Conservation (phyloP, 2,113 vertebrate genomes). For the Emydura subglobosa region DNA sequence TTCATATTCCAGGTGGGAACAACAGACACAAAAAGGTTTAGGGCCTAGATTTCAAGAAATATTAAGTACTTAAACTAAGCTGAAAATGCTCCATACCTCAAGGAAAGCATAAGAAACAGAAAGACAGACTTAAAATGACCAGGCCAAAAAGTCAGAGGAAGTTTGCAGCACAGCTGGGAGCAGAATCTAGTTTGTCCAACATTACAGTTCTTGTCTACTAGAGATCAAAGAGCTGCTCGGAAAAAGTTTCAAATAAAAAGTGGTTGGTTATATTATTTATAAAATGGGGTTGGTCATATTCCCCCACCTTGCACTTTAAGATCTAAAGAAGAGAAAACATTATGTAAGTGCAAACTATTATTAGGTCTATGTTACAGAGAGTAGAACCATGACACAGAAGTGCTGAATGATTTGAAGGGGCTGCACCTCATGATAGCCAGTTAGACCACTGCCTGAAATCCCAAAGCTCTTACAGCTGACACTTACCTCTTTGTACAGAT, state of each 20-base stretch:
- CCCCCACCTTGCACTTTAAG: not conserved
- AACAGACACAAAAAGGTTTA: not conserved
- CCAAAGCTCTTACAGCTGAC: not conserved
- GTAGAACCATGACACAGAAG: not conserved
- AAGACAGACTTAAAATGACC: not conserved
- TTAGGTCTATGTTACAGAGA: not conserved
- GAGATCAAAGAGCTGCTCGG: not conserved
- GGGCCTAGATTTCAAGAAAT: not conserved
- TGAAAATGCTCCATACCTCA: accelerated
- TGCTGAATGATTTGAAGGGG: not conserved
- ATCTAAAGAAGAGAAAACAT: not conserved
- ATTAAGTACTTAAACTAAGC: too few relatives aligned
- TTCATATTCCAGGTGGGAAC: not conserved
- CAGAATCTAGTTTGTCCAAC: not conserved
- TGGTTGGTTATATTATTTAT: not conserved
- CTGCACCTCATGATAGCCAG: not conserved
- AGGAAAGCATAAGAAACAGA: not conserved
- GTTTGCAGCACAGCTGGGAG: not conserved
- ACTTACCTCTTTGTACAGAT: too few relatives aligned
- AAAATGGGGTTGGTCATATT: not conserved
- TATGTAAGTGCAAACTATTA: not conserved
- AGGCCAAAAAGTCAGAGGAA: not conserved
- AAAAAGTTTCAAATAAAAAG: not conserved
- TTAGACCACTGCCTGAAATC: not conserved
- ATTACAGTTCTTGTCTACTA: not conserved